These are phyloP conservation scores for Eriosoma lanigerum DNA, from an alignment of 1,140 invertebrate genomes.

Conservation along the genomic window DNA sequence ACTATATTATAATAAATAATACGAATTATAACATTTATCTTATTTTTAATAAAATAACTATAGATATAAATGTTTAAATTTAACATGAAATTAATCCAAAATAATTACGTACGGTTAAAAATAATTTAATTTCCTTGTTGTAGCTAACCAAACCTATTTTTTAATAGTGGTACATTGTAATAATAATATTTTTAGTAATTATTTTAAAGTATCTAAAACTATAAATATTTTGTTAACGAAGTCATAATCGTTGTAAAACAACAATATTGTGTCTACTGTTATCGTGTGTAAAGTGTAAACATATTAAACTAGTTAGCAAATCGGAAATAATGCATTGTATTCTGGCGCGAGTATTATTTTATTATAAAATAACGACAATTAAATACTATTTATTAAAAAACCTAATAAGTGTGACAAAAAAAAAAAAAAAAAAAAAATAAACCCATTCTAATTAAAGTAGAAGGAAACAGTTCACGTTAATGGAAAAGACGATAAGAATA, in stretches of 20 bases:
- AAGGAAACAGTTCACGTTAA: slow-evolving; percentile 24
- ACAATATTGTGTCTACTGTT: background rate
- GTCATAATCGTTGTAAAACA: background rate
- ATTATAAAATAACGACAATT: background rate
- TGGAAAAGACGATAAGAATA: slow-evolving; percentile 47
- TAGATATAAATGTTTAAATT: too few relatives aligned
- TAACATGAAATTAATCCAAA: too few relatives aligned
- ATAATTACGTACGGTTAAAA: too few relatives aligned
- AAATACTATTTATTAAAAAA: background rate
- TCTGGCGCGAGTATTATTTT: background rate
- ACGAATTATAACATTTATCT: too few relatives aligned
- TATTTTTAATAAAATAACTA: too few relatives aligned
- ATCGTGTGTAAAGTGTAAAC: background rate
- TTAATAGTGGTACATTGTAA: too few relatives aligned
- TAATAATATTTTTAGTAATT: background rate
- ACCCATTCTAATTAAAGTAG: slow-evolving; percentile 36
- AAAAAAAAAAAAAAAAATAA: background rate
- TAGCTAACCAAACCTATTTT: too few relatives aligned
- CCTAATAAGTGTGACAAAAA: slow-evolving; percentile 4
- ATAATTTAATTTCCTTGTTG: too few relatives aligned
- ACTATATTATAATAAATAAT: too few relatives aligned
- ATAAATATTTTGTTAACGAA: background rate
- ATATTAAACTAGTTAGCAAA: background rate
- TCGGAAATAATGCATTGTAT: slow-evolving; percentile 18
- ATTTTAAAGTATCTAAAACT: background rate